Evolutionary conservation across 1,140 invertebrate genomes (phyloP).

Genomic region (Bombus superbus): DNA sequence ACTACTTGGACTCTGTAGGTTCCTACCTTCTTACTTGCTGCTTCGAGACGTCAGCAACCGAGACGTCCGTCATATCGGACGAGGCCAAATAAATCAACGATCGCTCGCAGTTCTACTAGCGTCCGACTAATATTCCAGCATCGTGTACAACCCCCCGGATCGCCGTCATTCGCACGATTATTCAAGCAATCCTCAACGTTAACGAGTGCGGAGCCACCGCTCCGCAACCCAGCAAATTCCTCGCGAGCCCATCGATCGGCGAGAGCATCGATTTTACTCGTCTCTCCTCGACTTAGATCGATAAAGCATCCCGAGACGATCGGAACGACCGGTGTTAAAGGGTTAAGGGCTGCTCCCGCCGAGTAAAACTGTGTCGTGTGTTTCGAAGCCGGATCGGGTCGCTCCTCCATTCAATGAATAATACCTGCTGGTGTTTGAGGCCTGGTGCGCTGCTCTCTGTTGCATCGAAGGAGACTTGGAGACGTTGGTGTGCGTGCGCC

Average conservation of each 20-base stretch:
- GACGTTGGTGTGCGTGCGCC: conserved; percentile 46
- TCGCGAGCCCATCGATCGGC: not conserved
- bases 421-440: conserved; percentile 24
- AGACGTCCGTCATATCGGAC: too few species aligned
- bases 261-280: conserved; percentile 20
- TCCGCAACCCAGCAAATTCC: not conserved
- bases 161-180: not conserved
- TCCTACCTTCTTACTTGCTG: too few species aligned
- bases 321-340: conserved; percentile 41
- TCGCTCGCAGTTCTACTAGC: too few species aligned
- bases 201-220: not conserved
- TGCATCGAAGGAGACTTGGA: not conserved
- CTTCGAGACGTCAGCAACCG: too few species aligned
- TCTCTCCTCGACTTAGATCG: not conserved
- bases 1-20: too few species aligned
- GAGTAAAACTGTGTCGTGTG: conserved; percentile 54
- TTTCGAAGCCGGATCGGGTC: conserved; percentile 44
- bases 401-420: conserved; percentile 51
- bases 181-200: not conserved
- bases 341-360: conserved; percentile 50
- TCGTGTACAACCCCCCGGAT: too few species aligned
- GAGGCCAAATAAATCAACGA: too few species aligned
- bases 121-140: too few species aligned
- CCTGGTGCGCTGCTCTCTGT: not conserved
- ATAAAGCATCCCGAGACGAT: conserved; percentile 25